A percentile compares a stretch with the other conserved stretches of the same genome.
Conservation (phyloP, 2,113 vertebrate species). For the Orycteropus afer region DNA sequence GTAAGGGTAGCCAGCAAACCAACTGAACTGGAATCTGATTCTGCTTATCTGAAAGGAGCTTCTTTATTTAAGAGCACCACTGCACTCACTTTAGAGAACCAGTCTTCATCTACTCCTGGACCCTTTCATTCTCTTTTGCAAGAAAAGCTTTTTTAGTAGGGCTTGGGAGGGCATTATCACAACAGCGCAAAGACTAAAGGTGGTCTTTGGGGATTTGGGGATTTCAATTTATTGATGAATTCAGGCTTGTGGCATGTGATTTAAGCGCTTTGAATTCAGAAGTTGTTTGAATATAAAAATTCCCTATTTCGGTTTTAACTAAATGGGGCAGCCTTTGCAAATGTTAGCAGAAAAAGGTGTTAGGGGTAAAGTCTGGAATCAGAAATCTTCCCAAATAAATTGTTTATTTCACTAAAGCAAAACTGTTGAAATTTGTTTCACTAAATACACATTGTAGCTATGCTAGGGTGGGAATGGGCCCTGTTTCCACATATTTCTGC, state of each 20-base stretch:
- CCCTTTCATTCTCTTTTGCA: slow-evolving; percentile 54
- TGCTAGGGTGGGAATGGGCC: slow-evolving; percentile 78
- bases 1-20: slow-evolving; percentile 78
- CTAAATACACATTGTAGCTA: slow-evolving; percentile 59
- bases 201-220: slow-evolving; percentile 26
- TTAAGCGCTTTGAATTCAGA: slow-evolving; percentile 46
- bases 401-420: slow-evolving; percentile 19
- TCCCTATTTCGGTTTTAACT: slow-evolving; percentile 56
- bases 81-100: slow-evolving; percentile 63
- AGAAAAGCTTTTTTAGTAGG: slow-evolving; percentile 62
- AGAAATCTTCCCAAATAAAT: slow-evolving; percentile 62
- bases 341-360: slow-evolving; percentile 35
- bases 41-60: slow-evolving; percentile 80
- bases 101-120: slow-evolving; percentile 39
- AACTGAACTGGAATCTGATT: slow-evolving; percentile 76
- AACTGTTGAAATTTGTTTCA: slow-evolving; percentile 64
- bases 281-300: slow-evolving; percentile 59
- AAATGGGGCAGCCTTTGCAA: slow-evolving; percentile 10
- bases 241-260: slow-evolving; percentile 51
- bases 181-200: slow-evolving; percentile 57
- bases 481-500: slow-evolving; percentile 82
- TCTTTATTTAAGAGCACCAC: slow-evolving; percentile 72
- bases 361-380: slow-evolving; percentile 42
- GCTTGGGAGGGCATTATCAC: slow-evolving; percentile 50
- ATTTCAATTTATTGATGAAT: slow-evolving; percentile 59